Base-by-base conservation (phyloP, 2,797 vertebrate species). In the Siniperca scherzeri region DNA sequence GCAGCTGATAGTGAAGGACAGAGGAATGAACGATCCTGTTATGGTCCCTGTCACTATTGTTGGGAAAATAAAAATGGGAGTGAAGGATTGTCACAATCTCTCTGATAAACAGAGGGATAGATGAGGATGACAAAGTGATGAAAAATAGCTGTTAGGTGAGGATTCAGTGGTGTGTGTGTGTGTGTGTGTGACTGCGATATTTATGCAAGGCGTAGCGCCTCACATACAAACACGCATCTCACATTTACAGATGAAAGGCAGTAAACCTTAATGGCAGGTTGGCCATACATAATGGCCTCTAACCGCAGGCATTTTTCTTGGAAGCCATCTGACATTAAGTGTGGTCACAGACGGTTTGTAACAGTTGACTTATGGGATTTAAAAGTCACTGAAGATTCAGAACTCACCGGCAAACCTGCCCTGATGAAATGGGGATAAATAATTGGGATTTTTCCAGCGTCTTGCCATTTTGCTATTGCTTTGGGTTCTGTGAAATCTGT, bases 221-320 rank as follows among this genome's bases (percentile, higher is more conserved):
- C n/a, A 3, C 73, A 77, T 61, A 74, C 80, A 89, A 83, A 86
- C 86, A 83, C 21, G 10, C 74, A 56, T 55, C 80, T 55, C 36
- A 33, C 36, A 19, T 75, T 81, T 27, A 52, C 72, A 81, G 81
- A 88, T 86, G 76, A 90, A 82, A 88, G 80, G 77, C 33, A 30
- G 67, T 79, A 74, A 81, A 78, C 74, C 66, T 52, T 86, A 91
- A 93, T 86, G 66, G 87, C 80, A 85, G 82, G 79, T 92, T 88
- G 70, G 82, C 62, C 66, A 3, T 36, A 74, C 72, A 68, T 85
- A 85, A 83, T 82, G 76, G 62, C 44, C 62, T 84, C 74, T 80
- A 80, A 87, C 85, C 90, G 71, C 87, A 85, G 85, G 66, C 65
- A 68, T 75, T 75, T 80, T 55, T 78, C 71, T 83, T 73, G 72